Conservation (phyloP, 1,140 invertebrate species). For the Lucilia sericata region DNA sequence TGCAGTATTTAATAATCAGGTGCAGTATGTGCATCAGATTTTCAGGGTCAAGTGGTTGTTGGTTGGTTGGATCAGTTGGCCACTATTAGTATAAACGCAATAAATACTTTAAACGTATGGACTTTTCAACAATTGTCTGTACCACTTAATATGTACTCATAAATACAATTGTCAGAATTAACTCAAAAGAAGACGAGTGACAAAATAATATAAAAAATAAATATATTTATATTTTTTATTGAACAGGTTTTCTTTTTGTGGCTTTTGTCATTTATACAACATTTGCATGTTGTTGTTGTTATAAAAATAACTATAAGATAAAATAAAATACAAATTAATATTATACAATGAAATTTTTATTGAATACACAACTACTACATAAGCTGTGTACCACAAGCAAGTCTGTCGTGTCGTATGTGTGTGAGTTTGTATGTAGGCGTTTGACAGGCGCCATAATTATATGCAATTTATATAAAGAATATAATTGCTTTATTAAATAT, state of each 20-base stretch:
- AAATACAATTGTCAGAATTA: not conserved
- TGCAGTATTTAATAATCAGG: not conserved
- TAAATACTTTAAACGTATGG: too few relatives aligned
- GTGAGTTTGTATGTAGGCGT: not conserved
- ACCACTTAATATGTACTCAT: too few relatives aligned
- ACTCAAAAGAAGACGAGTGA: not conserved
- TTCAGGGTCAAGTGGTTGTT: constrained; percentile 12
- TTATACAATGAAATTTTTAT: not conserved
- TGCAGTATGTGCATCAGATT: not conserved
- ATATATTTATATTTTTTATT: constrained; percentile 9
- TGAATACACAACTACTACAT: not conserved
- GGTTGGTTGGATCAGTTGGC: too few relatives aligned
- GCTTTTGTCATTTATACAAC: too few relatives aligned
- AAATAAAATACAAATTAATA: not conserved
- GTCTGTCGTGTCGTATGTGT: not conserved
- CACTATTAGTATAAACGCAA: too few relatives aligned
- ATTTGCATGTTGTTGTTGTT: not conserved
- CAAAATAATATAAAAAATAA: too few relatives aligned
- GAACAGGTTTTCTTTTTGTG: constrained; percentile 9
- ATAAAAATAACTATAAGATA: not conserved
- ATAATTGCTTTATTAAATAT: constrained; percentile 28
- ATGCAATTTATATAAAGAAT: constrained; percentile 17
- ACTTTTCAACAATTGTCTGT: too few relatives aligned
- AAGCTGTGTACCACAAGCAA: not conserved
- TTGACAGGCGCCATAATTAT: constrained; percentile 23